A percentile compares a stretch with the other conserved stretches of the same genome.
phyloP scores from a whole-genome alignment of 2,113 vertebrate species.

The Sciurus niger region DNA sequence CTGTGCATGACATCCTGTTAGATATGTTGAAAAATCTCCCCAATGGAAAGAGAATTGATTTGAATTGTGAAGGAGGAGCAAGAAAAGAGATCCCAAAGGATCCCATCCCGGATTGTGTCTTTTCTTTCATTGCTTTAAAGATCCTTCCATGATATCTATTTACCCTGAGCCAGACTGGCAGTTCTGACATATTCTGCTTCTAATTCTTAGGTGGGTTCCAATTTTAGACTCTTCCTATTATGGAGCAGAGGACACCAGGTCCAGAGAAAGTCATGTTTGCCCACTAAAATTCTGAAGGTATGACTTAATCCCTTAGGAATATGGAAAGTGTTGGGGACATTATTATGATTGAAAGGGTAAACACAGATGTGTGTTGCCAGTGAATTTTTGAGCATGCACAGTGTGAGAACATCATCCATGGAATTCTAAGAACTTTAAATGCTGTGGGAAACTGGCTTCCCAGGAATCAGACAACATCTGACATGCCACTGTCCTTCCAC shows the following conservation, averaged over 20 bases:
- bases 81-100: slow-evolving; percentile 76
- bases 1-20: slow-evolving; percentile 74
- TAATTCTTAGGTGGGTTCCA: neutral
- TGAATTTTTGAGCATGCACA: slow-evolving; percentile 83
- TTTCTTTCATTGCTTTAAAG: slow-evolving; percentile 67
- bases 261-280: slow-evolving; percentile 70
- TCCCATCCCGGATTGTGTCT: slow-evolving; percentile 6
- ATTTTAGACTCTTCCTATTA: slow-evolving; percentile 46
- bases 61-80: slow-evolving; percentile 81
- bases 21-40: slow-evolving; percentile 60
- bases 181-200: slow-evolving; percentile 59
- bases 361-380: slow-evolving; percentile 86
- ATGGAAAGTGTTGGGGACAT: slow-evolving; percentile 81
- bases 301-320: slow-evolving; percentile 82
- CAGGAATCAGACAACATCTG: slow-evolving; percentile 82
- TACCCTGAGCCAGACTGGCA: neutral
- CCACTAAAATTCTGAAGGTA: slow-evolving; percentile 75
- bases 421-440: slow-evolving; percentile 89
- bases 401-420: slow-evolving; percentile 88
- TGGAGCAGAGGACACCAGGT: slow-evolving; percentile 3
- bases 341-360: slow-evolving; percentile 82
- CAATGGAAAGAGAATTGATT: slow-evolving; percentile 81
- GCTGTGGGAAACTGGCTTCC: slow-evolving; percentile 88
- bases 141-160: neutral
- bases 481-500: slow-evolving; percentile 83